Evolutionary conservation across 2,113 vertebrate genomes (phyloP), one percentile per base, ranked within the genome.

Genomic region (Semnopithecus entellus): DNA sequence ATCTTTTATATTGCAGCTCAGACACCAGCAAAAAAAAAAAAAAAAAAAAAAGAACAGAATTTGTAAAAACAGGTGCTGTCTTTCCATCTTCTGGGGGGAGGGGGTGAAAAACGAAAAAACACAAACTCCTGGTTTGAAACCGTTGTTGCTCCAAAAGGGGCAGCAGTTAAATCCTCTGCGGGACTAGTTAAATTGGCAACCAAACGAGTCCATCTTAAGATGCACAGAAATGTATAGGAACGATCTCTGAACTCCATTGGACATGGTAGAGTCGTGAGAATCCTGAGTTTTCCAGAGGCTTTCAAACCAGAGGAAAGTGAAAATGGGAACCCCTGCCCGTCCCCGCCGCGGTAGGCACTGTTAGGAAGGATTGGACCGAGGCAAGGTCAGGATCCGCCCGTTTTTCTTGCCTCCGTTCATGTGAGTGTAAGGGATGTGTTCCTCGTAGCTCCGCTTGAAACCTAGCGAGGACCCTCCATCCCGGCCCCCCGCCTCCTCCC

Each of bases 351-450:
- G 75, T 4, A 97, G 99, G 98, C 96, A 82, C 98, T 64, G 99
- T 99, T 99, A 99, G 99, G 99, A 99, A 86, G 99, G 99, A 90
- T 99, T 99, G 23, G 99, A 99, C 98, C 99, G 98, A 79, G 99
- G 99, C 98, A 99, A 98, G 75, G 99, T 99, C 97, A 99, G 99
- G 91, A 99, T 99, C 25, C 99, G 98, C 92, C 99, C 99, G 0
- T 99, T 99, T 97, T 99, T 99, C 99, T 99, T 99, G 99, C 99
- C 99, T 79, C 99, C 99, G 43, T 99, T 99, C 99, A 99, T 99
- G 98, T 99, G 99, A 57, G 99, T 99, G 98, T 99, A 99, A 57
- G 99, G 99, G 95, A 99, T 98, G 20, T 99, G 99, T 87, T 99
- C 99, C 59, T 99, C 99, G 0, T 99, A 99, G 98, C 98, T 99